A percentile compares a stretch with the other conserved stretches of the same genome.
Conservation (phyloP, 2,797 vertebrate genomes). For the Cichlasoma orientale region DNA sequence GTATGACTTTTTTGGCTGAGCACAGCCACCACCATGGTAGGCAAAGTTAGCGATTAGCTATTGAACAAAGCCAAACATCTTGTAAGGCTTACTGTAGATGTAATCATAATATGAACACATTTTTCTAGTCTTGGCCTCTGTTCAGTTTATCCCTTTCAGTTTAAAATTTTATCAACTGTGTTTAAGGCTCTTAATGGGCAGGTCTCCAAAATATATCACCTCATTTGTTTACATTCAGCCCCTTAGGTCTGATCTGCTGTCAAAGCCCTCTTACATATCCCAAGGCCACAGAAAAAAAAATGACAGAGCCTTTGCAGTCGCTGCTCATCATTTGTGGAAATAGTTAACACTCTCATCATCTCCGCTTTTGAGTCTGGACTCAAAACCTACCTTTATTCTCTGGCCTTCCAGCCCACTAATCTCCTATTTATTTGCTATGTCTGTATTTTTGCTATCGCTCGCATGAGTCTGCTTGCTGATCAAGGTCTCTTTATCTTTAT, state of each 20-base stretch:
- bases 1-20: too few relatives aligned
- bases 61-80: background rate
- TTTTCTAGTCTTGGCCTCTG: background rate
- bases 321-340: background rate
- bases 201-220: background rate
- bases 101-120: constrained; percentile 1
- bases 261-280: background rate
- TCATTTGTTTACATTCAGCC: background rate
- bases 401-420: background rate
- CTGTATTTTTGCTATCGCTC: background rate
- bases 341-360: background rate
- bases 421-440: too few relatives aligned
- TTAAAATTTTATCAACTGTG: background rate
- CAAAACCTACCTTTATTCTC: background rate
- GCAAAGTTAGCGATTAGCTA: background rate
- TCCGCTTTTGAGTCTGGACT: background rate
- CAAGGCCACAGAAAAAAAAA: background rate
- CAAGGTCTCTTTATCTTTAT: too few relatives aligned
- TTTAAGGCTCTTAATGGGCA: background rate
- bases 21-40: background rate
- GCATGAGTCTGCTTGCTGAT: background rate
- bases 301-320: background rate
- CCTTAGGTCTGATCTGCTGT: background rate
- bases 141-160: background rate
- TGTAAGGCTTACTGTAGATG: background rate